Evolutionary conservation across 2,888 invertebrate species (phyloP), one percentile per base, ranked within the genome.

Genomic region (Caenorhabditis sp.): DNA sequence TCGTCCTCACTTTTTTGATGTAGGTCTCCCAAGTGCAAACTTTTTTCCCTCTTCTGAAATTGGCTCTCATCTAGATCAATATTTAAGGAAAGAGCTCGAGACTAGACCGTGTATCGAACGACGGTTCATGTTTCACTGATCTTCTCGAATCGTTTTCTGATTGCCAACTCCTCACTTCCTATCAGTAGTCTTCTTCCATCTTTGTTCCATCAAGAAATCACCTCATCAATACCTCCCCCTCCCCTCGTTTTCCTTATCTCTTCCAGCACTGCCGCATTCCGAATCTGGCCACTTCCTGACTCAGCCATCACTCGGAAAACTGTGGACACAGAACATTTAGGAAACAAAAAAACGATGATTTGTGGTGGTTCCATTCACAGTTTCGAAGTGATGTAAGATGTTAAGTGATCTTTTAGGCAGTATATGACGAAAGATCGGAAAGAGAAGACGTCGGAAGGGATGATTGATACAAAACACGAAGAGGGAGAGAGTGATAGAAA

Each of bases 241-340:
- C 28, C 35, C 58, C 12, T 38, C n/a, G n/a, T n/a, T n/a, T 35
- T 44, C 56, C 54, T 64, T 63, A 56, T 64, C 58, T 35, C 47
- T 58, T 44, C 41, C 56, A 31, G 69, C 77, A 77, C 77, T 77
- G 77, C 77, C 77, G 77, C 77, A 77, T 77, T 77, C 77, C 77
- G 77, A 69, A 70, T 70, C 69, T 69, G 68, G 61, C 61, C 63
- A 77, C 77, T 77, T 77, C 77, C 77, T 77, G 77, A 70, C 77
- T 76, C 74, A 59, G 49, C 66, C 14, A 75, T 47, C 75, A 75
- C 75, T 75, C 75, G 66, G 75, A 75, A 75, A 49, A 54, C n/a
- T 49, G 7, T 35, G 59, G 63, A 63, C 72, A 59, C 22, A 31
- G 47, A 72, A 70, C 56, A 44, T 58, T 28, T 31, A 54, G 22